Evolutionary conservation across 2,797 vertebrate species (phyloP).

Genomic region (Pipistrellus nathusii): DNA sequence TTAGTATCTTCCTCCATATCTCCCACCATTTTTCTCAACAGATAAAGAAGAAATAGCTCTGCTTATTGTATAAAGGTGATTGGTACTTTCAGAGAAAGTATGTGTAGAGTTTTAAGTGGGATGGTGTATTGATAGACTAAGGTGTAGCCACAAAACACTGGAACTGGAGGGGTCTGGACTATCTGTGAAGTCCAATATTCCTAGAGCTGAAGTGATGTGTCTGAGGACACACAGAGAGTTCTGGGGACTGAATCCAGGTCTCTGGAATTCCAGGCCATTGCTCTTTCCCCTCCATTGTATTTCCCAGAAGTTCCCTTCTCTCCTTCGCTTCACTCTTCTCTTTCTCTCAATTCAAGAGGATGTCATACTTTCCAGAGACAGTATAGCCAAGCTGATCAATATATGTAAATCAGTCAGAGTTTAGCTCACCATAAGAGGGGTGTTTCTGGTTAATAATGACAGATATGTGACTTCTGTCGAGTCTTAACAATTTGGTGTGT

Average conservation of each 20-base stretch:
- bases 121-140: not conserved
- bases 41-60: not conserved
- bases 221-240: not conserved
- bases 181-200: not conserved
- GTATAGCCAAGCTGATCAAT: not conserved
- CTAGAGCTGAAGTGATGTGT: not conserved
- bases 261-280: not conserved
- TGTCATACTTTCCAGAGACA: not conserved
- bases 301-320: not conserved
- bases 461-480: not conserved
- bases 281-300: not conserved
- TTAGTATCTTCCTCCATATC: not conserved
- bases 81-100: not conserved
- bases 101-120: not conserved
- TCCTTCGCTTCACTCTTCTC: not conserved
- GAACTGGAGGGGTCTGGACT: not conserved
- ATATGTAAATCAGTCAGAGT: not conserved
- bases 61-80: not conserved
- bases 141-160: not conserved
- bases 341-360: not conserved
- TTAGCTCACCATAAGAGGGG: not conserved
- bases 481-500: not conserved
- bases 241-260: not conserved
- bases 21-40: not conserved
- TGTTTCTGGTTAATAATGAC: not conserved